A percentile compares a stretch with the other conserved stretches of the same genome.
Conservation (phyloP, 2,797 vertebrate species). For the Taeniopygia guttata region DNA sequence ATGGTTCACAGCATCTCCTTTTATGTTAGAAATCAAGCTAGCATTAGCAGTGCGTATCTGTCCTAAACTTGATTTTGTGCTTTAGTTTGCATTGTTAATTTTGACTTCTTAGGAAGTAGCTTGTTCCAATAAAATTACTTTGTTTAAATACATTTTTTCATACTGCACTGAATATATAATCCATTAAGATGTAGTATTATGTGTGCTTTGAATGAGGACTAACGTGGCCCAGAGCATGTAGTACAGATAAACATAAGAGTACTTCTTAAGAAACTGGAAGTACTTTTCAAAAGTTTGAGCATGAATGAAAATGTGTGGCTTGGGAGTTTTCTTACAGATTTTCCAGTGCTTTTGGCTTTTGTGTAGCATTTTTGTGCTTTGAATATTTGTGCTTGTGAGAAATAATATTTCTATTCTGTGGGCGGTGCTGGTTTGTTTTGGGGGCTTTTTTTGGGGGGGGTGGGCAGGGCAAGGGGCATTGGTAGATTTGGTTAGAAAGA, state of each 20-base stretch:
- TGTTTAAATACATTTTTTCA: background rate
- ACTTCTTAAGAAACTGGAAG: background rate
- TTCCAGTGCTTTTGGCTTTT: background rate
- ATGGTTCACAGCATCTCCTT: background rate
- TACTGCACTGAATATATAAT: background rate
- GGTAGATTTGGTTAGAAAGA: background rate
- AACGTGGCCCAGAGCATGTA: background rate
- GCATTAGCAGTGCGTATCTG: background rate
- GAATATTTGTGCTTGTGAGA: background rate
- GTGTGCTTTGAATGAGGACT: background rate
- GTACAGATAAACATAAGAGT: background rate
- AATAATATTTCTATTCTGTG: background rate
- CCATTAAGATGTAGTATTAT: background rate
- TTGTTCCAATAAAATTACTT: background rate
- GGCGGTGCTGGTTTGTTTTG: background rate
- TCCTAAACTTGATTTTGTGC: background rate
- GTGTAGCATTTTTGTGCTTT: background rate
- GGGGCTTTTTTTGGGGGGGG: background rate
- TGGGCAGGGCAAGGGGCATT: fast-evolving
- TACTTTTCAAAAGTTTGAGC: background rate
- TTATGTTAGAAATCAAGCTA: background rate
- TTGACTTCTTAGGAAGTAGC: background rate
- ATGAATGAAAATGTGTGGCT: background rate
- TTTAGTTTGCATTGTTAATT: background rate
- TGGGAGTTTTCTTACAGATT: background rate